Conservation (phyloP, 2,113 vertebrate genomes). For the Pollachius pollachius region DNA sequence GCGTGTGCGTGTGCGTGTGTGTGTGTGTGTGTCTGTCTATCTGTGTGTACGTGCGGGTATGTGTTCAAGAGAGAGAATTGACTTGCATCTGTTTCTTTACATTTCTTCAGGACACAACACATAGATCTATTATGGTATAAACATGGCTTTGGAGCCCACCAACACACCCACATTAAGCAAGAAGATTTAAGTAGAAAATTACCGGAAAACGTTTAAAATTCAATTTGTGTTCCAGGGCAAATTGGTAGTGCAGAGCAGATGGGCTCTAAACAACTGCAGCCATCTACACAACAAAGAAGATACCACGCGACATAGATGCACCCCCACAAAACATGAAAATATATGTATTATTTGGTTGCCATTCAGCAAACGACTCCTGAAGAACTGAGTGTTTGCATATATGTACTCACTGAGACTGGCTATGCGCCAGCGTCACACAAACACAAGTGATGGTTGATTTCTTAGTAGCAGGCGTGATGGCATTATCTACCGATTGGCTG, state of each 20-base stretch:
- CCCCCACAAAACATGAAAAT: conserved; percentile 20
- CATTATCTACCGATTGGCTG: conserved; percentile 26
- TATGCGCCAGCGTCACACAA: background rate
- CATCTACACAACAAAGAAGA: conserved; percentile 39
- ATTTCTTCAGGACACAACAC: no score
- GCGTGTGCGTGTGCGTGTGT: no score
- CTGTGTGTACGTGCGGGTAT: no score
- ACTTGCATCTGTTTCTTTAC: no score
- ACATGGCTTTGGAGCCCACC: background rate
- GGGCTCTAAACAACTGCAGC: conserved; percentile 14
- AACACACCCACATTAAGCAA: conserved; percentile 28
- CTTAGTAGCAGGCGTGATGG: background rate
- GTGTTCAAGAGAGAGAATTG: no score
- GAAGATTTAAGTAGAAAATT: conserved; percentile 46
- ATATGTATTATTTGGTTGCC: conserved; percentile 17
- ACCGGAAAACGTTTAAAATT: conserved; percentile 49
- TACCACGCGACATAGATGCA: conserved; percentile 32
- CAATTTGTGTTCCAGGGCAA: conserved; percentile 47
- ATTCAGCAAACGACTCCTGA: conserved; percentile 20
- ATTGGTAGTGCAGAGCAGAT: conserved; percentile 17
- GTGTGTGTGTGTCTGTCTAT: no score
- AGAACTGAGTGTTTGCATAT: conserved; percentile 8
- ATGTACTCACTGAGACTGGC: background rate
- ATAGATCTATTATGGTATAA: background rate
- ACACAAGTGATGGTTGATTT: conserved; percentile 11